phyloP scores from a whole-genome alignment of 2,113 vertebrate genomes.

The Globicephala melas region DNA sequence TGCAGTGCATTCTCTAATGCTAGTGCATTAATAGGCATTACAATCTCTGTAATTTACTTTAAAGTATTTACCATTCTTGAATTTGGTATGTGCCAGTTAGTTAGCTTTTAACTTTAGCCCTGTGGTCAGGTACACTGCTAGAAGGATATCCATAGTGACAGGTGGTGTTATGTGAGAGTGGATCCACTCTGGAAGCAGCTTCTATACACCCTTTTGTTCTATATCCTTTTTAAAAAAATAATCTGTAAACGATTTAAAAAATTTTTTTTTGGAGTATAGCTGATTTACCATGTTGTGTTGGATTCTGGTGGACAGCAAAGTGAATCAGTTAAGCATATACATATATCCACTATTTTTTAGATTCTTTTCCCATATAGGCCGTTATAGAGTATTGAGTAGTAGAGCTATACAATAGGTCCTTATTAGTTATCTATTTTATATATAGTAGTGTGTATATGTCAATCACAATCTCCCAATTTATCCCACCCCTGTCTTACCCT shows the following conservation, averaged over 20 bases:
- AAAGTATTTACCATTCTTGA: too few relatives aligned
- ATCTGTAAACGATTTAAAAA: neutral
- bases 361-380: neutral
- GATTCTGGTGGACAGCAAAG: neutral
- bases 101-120: neutral
- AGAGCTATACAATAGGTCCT: neutral
- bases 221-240: neutral
- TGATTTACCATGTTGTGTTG: neutral
- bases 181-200: neutral
- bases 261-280: neutral
- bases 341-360: neutral
- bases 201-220: neutral
- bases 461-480: neutral
- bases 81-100: neutral
- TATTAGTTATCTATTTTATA: neutral
- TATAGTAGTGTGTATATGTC: neutral
- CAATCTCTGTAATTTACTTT: neutral
- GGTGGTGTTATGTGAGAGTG: neutral
- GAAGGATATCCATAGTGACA: neutral
- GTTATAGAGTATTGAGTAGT: neutral
- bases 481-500: neutral
- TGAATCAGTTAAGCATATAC: neutral
- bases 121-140: neutral
- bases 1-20: neutral
- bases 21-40: neutral